Evolutionary conservation across 1,140 invertebrate species (phyloP).

Genomic region (Holcopasites calliopsidis): DNA sequence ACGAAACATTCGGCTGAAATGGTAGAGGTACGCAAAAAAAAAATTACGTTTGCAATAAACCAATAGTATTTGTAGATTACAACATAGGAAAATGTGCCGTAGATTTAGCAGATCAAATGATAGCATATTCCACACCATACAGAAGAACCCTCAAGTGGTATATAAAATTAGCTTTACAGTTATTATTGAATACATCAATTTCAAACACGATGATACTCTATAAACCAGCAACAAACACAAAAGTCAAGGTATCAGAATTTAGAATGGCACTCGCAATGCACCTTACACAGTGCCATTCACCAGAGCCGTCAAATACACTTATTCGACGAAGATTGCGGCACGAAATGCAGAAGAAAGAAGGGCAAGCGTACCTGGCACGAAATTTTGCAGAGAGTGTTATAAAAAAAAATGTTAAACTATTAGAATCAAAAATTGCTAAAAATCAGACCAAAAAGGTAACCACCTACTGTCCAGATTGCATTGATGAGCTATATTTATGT

Average conservation of each 20-base stretch:
- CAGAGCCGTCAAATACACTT: constrained; percentile 18
- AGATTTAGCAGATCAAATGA: constrained; percentile 2
- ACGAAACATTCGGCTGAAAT: constrained; percentile 68
- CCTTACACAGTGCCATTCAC: constrained; percentile 19
- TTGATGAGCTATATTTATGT: no score
- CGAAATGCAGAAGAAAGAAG: constrained; percentile 55
- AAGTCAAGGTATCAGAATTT: constrained; percentile 32
- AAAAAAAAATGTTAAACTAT: constrained; percentile 31
- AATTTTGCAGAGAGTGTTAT: constrained; percentile 53
- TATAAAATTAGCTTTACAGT: not conserved
- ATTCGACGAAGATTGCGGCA: constrained; percentile 36
- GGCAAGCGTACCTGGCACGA: constrained; percentile 41
- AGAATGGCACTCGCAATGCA: constrained; percentile 33
- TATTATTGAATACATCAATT: not conserved
- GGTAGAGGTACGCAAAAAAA: constrained; percentile 13
- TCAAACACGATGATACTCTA: constrained; percentile 6
- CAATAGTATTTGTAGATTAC: constrained; percentile 10
- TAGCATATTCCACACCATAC: not conserved
- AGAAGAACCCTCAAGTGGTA: not conserved
- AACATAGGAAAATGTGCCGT: not conserved
- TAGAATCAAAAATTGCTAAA: constrained; percentile 45
- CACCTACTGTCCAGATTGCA: constrained; percentile 39
- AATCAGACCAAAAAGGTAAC: constrained; percentile 59
- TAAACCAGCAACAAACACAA: constrained; percentile 13
- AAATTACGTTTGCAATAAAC: constrained; percentile 31